phyloP scores from a whole-genome alignment of 2,113 vertebrate species.

The Dendrocopos noguchii region DNA sequence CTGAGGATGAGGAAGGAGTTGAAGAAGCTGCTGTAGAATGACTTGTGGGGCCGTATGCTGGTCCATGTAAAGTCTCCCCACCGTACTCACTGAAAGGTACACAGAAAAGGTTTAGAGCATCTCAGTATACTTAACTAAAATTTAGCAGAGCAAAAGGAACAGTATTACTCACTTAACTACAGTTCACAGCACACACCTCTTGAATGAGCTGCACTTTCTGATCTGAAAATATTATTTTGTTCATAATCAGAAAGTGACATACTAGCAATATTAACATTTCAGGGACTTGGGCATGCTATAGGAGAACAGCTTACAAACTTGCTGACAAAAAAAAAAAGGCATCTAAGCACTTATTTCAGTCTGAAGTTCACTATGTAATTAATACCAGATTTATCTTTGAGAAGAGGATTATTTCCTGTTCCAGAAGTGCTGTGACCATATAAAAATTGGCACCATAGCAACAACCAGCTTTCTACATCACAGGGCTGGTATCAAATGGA shows the following conservation, averaged over 20 bases:
- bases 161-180: neutral
- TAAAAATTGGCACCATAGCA: neutral
- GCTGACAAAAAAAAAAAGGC: neutral
- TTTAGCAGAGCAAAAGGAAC: neutral
- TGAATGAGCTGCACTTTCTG: neutral
- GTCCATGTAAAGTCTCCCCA: conserved; percentile 84
- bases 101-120: neutral
- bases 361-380: neutral
- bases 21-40: conserved; percentile 80
- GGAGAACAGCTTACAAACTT: neutral
- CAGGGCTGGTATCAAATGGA: neutral
- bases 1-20: conserved; percentile 84
- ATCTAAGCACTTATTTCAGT: neutral
- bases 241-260: neutral
- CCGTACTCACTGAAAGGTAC: conserved; percentile 83
- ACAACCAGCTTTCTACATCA: neutral
- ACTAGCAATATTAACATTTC: neutral
- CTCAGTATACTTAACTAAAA: neutral
- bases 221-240: neutral
- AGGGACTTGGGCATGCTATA: neutral
- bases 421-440: neutral
- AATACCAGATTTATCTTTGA: neutral
- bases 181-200: neutral
- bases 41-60: conserved; percentile 73
- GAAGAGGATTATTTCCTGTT: neutral